Percentiles rank a stretch among this genome's conserved stretches.
Conservation (phyloP, 2,113 vertebrate species). For the Pluvialis apricaria region DNA sequence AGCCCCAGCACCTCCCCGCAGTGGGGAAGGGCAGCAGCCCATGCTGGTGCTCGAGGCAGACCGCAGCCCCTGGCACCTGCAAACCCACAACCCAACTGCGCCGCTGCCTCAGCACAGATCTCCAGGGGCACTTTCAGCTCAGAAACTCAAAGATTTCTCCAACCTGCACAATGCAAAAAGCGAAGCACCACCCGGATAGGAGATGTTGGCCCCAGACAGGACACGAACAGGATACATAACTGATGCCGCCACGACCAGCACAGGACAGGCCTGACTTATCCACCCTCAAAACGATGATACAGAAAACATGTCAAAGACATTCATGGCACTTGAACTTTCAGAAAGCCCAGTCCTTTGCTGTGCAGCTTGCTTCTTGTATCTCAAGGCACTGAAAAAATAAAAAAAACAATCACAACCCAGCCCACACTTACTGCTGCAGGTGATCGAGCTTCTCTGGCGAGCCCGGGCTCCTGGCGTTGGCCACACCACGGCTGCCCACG, state of each 20-base stretch:
- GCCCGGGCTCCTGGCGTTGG: accelerated
- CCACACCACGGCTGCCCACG: accelerated
- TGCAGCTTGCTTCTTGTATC: not conserved
- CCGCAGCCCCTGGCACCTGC: not conserved
- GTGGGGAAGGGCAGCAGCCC: not conserved
- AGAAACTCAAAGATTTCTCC: not conserved
- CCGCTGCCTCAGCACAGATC: not conserved
- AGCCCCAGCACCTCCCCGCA: accelerated
- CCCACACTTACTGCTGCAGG: not conserved
- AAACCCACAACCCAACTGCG: too few relatives aligned
- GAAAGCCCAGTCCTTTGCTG: not conserved
- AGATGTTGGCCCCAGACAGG: not conserved
- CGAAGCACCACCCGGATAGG: accelerated
- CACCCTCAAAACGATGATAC: not conserved
- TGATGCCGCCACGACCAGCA: not conserved
- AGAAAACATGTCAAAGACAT: too few relatives aligned
- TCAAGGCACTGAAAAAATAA: not conserved
- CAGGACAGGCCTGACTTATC: not conserved
- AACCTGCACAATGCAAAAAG: not conserved
- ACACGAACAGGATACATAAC: accelerated
- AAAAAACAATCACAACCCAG: too few relatives aligned
- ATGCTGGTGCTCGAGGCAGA: not conserved
- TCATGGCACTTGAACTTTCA: not conserved
- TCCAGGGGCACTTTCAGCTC: not conserved
- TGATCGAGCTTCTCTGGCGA: not conserved